Evolutionary conservation across 2,888 invertebrate species (phyloP), one percentile per base, ranked within the genome.

Genomic region (Acleris sparsana): DNA sequence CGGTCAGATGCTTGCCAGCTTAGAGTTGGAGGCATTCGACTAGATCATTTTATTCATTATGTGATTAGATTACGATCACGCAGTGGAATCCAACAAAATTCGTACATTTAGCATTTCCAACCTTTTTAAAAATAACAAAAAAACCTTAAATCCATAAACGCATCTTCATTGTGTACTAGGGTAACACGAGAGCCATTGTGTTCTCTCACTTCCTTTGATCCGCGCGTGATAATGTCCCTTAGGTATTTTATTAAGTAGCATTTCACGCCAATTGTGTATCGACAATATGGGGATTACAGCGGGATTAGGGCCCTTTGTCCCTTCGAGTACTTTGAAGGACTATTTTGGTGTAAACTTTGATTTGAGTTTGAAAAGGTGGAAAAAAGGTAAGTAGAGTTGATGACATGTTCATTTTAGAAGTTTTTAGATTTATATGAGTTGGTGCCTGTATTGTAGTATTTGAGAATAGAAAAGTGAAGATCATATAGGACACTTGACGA

Each of bases 261-360:
- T 87, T 88, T 88, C 88, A 87, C 87, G 87, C 86, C 89, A 88
- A 88, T 89, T 89, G 89, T 88, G 84, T 82, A 72, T 77, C 76
- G 72, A 87, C 87, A 88, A 88, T 87, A 82, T 80, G 70, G 71
- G 86, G 89, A 86, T 88, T 87, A 87, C 78, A 77, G 68, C 65
- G 75, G 82, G 86, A 85, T 88, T 87, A 87, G 80, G 74, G 70
- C 80, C 84, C 80, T 81, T 80, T 85, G 81, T 84, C 69, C 69
- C 71, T 51, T 78, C 72, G 73, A 78, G 78, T 68, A 76, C 73
- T 71, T 70, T 61, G 71, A 72, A 72, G 73, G 74, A 65, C 73
- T 73, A 72, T 72, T 73, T 72, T 68, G 69, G 75, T 73, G 73
- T 74, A 78, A 80, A 79, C 77, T 80, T 80, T 75, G 75, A 80